Percentiles rank a stretch among this genome's conserved stretches.
These are phyloP conservation scores for Protonemura montana DNA, from an alignment of 2,888 invertebrate species.

Conservation along the genomic window DNA sequence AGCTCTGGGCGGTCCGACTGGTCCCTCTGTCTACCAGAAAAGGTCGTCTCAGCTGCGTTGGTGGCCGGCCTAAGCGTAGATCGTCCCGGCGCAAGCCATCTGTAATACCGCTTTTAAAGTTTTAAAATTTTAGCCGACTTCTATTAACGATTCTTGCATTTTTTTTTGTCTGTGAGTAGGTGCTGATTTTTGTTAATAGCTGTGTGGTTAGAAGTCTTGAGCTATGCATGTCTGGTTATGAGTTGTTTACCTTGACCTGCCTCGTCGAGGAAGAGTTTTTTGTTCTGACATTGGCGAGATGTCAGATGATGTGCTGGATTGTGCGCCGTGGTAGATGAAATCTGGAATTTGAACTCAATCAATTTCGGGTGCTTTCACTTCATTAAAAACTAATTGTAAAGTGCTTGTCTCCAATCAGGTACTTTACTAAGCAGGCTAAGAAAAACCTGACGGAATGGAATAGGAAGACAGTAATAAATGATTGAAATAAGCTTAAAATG, in stretches of 20 bases:
- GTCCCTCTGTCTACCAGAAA: conserved; percentile 58
- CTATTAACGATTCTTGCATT: conserved; percentile 28
- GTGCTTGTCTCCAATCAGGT: too few relatives aligned
- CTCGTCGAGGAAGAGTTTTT: conserved; percentile 76
- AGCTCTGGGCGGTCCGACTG: conserved; percentile 66
- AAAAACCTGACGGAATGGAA: too few relatives aligned
- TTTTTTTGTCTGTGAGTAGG: neutral
- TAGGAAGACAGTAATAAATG: too few relatives aligned
- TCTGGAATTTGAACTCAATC: too few relatives aligned
- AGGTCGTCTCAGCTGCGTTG: conserved; percentile 66
- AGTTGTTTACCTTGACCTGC: conserved; percentile 69
- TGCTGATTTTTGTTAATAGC: conserved; percentile 9
- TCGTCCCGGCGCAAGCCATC: conserved; percentile 65
- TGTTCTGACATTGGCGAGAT: conserved; percentile 81
- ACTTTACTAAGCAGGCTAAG: too few relatives aligned
- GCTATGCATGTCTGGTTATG: conserved; percentile 7
- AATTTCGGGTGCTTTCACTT: too few relatives aligned
- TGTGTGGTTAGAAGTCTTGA: conserved; percentile 19
- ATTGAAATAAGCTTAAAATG: too few relatives aligned
- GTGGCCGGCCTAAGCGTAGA: conserved; percentile 69
- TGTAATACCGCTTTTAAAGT: conserved; percentile 52
- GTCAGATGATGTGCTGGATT: conserved; percentile 79
- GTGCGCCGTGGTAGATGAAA: conserved; percentile 78
- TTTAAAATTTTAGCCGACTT: conserved; percentile 24
- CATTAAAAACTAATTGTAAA: too few relatives aligned